Conservation (phyloP, 2,113 vertebrate genomes). For the Acrocephalus kingi region DNA sequence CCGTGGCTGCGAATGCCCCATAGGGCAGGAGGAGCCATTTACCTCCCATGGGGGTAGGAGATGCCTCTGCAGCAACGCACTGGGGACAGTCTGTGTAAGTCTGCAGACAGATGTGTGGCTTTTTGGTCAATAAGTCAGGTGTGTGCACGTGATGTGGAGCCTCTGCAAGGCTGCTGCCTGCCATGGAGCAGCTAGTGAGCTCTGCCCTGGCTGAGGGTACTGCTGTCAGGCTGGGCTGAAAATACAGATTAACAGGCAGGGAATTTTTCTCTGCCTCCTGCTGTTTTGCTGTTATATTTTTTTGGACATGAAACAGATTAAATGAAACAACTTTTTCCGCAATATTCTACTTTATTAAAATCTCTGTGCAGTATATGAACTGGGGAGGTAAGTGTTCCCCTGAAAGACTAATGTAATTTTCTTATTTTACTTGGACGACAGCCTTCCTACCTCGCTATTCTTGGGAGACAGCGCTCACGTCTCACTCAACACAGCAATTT, state of each 20-base stretch:
- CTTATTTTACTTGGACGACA: slow-evolving; percentile 48
- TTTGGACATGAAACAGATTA: slow-evolving; percentile 8
- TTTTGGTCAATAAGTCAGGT: neutral
- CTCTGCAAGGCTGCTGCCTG: neutral
- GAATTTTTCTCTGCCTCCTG: neutral
- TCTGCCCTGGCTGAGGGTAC: neutral
- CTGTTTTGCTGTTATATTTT: neutral
- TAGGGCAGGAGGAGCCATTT: neutral
- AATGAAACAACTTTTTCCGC: slow-evolving; percentile 45
- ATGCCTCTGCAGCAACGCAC: neutral
- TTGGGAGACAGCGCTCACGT: neutral
- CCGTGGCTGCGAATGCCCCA: fast-evolving
- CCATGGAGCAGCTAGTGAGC: neutral
- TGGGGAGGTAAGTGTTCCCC: slow-evolving; percentile 52
- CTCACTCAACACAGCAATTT: slow-evolving; percentile 47
- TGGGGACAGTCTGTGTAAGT: neutral
- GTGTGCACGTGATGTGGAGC: neutral
- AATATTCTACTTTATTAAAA: slow-evolving; percentile 59
- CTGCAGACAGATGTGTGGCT: neutral
- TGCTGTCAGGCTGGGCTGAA: neutral
- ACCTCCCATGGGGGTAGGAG: fast-evolving
- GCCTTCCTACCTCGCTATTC: neutral
- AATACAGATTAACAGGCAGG: neutral
- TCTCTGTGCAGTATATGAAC: neutral
- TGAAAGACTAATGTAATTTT: slow-evolving; percentile 43